Base-by-base conservation (phyloP, 2,797 vertebrate species). In the Fundulus diaphanus region DNA sequence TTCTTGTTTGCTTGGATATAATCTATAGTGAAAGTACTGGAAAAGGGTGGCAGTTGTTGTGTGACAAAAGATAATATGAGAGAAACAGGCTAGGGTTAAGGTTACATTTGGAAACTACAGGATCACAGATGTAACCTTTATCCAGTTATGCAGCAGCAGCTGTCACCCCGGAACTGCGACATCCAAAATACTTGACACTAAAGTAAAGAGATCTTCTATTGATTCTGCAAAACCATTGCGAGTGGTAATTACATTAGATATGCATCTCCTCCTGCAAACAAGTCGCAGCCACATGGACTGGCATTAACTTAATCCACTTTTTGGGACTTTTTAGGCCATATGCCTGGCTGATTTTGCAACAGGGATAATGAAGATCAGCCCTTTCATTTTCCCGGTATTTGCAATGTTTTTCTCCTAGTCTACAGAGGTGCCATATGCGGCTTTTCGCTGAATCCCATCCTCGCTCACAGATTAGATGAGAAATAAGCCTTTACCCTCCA, bases 71-170 rank as follows among this genome's bases (percentile, higher is more conserved):
- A 74, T 83, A 80, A 89, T 88, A 78, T 79, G 73, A 84, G 51
- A 87, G 75, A 79, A 79, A 83, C 82, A 84, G 71, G 76, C 80
- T 86, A 51, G 76, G 72, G 79, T 91, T 74, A 80, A 87, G 80
- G 89, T 87, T 56, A 20, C 84, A 81, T 73, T 68, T 77, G 71
- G 80, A 78, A 89, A 85, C 85, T 76, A 2, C 65, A 16, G 87
- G 82, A 85, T 90, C 79, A 79, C 80, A 82, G 83, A 89, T 87
- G 86, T 80, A 86, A 85, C 89, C 83, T 83, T 82, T 80, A 73
- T 77, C 80, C 68, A 35, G 8, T 76, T 87, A 78, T 0, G 56
- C 86, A 77, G 87, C 0, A 82, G 77, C 84, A 88, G 87, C 89
- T 88, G 87, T 87, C 88, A 65, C 51, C 76, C 79, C 6, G 27